Evolutionary conservation across 2,797 vertebrate species (phyloP).

Genomic region (Pangasius djambal): DNA sequence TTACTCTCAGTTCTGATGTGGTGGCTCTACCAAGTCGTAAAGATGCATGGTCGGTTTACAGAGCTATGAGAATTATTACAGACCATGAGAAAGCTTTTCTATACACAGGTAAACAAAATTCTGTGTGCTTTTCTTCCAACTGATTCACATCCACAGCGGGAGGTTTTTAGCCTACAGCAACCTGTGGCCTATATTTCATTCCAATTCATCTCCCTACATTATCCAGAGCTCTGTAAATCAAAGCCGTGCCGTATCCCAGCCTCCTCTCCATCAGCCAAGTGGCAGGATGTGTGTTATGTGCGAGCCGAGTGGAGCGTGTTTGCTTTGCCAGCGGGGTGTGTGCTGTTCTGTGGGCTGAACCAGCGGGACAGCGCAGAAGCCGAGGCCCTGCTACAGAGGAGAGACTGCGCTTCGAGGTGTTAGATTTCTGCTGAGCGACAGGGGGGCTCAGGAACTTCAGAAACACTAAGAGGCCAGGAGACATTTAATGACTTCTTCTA

Average conservation of each 20-base stretch:
- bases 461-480: conserved; percentile 53
- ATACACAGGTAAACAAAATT: conserved; percentile 6
- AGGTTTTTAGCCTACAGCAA: conserved; percentile 23
- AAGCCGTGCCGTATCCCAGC: neutral
- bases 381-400: conserved; percentile 59
- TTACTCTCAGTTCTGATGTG: conserved; percentile 48
- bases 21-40: conserved; percentile 24
- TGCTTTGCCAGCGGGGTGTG: conserved; percentile 71
- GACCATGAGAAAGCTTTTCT: neutral
- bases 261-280: conserved; percentile 35
- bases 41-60: neutral
- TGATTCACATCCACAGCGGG: conserved; percentile 35
- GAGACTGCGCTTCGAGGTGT: conserved; percentile 62
- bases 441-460: conserved; percentile 59
- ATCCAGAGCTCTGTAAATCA: conserved; percentile 26
- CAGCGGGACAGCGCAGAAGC: conserved; percentile 50
- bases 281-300: conserved; percentile 66
- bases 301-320: conserved; percentile 67
- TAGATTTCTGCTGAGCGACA: conserved; percentile 53
- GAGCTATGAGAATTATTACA: neutral
- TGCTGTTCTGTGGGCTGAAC: conserved; percentile 59
- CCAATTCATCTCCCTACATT: conserved; percentile 10
- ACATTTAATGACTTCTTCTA: conserved; percentile 60
- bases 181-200: conserved; percentile 27
- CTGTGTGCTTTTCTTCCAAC: conserved; percentile 5